Evolutionary conservation across 2,888 invertebrate genomes (phyloP), one percentile per base, ranked within the genome.

Genomic region (Matsumyia berberina): DNA sequence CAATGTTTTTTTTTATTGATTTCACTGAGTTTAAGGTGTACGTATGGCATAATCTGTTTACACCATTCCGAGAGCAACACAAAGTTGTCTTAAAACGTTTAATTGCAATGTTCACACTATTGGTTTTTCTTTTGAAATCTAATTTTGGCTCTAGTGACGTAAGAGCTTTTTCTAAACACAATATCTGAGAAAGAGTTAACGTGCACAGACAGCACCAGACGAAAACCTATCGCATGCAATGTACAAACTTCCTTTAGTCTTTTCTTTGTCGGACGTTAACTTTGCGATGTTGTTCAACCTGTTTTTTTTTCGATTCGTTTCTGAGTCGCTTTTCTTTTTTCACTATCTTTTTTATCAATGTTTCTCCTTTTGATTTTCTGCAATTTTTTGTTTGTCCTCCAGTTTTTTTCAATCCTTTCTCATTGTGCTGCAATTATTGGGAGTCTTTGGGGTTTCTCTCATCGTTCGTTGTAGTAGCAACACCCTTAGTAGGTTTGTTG

Each of bases 281-380:
- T 74, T 69, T 79, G 69, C 42, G 69, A 79, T 83, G 83, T 79
- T 83, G 83, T 79, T 83, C 62, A 83, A 79, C 83, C 73, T 83
- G 83, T 83, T 83, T 79, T 73, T 67, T 37, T 62, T 79, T 72
- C 17, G 37, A 9, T 67, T 31, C 33, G 33, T 58, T 57, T 42
- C n/a, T 31, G 67, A 33, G 53, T 62, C 17, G 67, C 29, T 67
- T 78, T 78, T 73, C 60, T 33, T 66, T 60, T 53, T 12, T 29
- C 12, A 35, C 37, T 60, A 51, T 29, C 55, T 77, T 9, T 46
- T 51, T 15, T 51, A 70, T 72, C 57, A 35, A 51, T 58, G 51
- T 57, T 62, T 53, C 42, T 55, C 37, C 33, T 69, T 44, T 53
- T 77, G 66, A 67, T 72, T 77, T 76, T 44, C 42, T 62, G 44